These are phyloP conservation scores for Solen grandis DNA, from an alignment of 1,140 invertebrate species.

Conservation along the genomic window DNA sequence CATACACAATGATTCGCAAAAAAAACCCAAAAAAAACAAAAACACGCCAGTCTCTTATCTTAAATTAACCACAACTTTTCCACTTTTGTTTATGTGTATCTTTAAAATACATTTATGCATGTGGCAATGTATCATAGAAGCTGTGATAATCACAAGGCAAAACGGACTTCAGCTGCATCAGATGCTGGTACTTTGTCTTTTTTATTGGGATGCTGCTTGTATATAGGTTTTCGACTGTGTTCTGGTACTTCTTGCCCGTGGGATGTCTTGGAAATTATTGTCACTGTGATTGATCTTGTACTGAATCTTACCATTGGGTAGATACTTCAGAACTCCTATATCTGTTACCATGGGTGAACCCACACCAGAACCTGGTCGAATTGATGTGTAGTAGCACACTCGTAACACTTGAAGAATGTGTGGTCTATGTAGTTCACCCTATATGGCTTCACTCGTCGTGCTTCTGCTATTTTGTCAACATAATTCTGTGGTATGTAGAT, in stretches of 20 bases:
- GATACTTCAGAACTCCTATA: conserved; percentile 7
- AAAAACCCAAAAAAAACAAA: too few species aligned
- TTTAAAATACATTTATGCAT: too few species aligned
- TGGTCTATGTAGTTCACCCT: conserved; percentile 9
- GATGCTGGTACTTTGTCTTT: conserved; percentile 14
- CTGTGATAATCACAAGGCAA: conserved; percentile 24
- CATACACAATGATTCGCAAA: too few species aligned
- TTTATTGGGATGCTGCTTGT: conserved; percentile 22
- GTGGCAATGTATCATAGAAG: too few species aligned
- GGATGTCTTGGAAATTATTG: neutral
- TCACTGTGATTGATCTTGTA: conserved; percentile 12
- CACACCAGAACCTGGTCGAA: conserved; percentile 8
- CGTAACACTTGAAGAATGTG: conserved; percentile 13
- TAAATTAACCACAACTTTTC: too few species aligned
- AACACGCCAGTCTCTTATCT: too few species aligned
- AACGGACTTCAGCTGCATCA: conserved; percentile 27
- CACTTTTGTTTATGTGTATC: too few species aligned
- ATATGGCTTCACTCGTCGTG: neutral
- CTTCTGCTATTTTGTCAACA: conserved; percentile 14
- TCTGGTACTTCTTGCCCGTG: neutral
- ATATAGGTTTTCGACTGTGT: neutral
- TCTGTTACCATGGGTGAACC: conserved; percentile 30
- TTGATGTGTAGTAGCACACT: conserved; percentile 3
- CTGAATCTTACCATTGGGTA: neutral
- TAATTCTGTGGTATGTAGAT: conserved; percentile 17